Percentiles rank a stretch among this genome's conserved stretches.
phyloP scores from a whole-genome alignment of 2,797 vertebrate species.

The Poeciliopsis presidionis region DNA sequence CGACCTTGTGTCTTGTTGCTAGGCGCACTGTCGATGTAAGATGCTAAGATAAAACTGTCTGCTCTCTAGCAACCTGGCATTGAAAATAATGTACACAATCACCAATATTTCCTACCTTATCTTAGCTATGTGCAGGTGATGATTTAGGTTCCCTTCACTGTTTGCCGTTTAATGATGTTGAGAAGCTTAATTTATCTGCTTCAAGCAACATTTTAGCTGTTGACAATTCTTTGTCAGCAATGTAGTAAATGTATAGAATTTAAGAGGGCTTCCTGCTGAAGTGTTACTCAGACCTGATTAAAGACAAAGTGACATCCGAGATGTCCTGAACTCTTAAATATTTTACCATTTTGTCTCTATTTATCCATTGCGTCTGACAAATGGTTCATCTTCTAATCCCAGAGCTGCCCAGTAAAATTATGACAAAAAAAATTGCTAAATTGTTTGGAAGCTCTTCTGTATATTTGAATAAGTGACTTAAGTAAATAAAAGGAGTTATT shows the following conservation, averaged over 20 bases:
- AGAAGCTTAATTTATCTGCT: neutral
- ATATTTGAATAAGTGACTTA: neutral
- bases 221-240: neutral
- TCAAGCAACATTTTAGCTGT: neutral
- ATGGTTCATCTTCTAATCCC: neutral
- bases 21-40: neutral
- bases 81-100: neutral
- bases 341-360: neutral
- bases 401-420: neutral
- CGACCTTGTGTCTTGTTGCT: neutral
- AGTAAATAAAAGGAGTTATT: neutral
- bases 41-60: neutral
- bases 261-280: neutral
- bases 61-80: conserved; percentile 2
- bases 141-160: neutral
- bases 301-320: neutral
- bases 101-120: neutral
- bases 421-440: neutral
- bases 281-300: neutral
- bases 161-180: neutral
- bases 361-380: neutral
- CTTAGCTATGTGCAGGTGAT: neutral
- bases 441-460: neutral
- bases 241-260: neutral
- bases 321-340: neutral